phyloP scores from a whole-genome alignment of 2,797 vertebrate species.

The Gallinago solitaria region DNA sequence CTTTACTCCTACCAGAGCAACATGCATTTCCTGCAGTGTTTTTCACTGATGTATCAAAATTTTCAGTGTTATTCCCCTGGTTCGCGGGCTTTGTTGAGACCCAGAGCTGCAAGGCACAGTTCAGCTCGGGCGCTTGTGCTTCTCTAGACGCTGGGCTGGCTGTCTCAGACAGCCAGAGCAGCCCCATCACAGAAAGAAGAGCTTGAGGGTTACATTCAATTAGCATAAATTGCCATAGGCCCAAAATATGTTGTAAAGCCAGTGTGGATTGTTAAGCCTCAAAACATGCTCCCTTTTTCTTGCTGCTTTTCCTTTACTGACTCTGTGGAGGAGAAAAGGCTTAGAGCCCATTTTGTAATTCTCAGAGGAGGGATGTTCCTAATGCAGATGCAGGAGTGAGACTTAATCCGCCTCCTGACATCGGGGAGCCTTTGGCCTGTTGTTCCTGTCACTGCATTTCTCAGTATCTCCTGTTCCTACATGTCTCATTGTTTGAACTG shows the following conservation, averaged over 20 bases:
- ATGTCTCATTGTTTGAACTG: background rate
- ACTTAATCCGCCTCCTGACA: background rate
- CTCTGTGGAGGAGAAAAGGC: background rate
- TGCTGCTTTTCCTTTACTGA: background rate
- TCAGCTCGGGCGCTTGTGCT: background rate
- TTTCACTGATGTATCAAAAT: background rate
- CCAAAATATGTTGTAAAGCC: background rate
- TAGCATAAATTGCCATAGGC: conserved; percentile 23
- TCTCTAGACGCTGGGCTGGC: background rate
- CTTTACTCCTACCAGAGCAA: background rate
- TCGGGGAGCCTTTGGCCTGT: background rate
- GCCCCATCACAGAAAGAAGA: background rate
- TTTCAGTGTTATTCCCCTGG: background rate
- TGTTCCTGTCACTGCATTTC: background rate
- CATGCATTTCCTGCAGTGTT: background rate
- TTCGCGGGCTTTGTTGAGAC: background rate
- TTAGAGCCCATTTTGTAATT: background rate
- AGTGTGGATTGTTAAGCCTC: background rate
- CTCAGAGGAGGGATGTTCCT: background rate
- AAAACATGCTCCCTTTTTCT: background rate
- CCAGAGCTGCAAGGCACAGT: fast-evolving
- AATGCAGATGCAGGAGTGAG: background rate
- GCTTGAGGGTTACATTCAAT: conserved; percentile 41
- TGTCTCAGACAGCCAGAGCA: background rate
- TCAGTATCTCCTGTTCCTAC: background rate